phyloP scores from a whole-genome alignment of 2,113 vertebrate species.

The Trinectes maculatus region DNA sequence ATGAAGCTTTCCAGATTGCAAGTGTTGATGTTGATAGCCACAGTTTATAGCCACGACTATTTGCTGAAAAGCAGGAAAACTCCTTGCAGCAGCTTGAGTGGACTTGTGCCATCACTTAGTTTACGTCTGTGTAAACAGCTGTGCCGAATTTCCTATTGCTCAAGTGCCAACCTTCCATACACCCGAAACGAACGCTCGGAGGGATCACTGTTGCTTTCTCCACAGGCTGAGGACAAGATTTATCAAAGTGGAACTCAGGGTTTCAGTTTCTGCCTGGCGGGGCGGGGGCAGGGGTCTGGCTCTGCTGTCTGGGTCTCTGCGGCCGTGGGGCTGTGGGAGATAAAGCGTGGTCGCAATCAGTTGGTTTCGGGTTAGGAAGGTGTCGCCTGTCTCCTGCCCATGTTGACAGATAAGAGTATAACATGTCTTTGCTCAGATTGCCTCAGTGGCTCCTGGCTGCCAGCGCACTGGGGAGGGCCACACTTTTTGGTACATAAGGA shows the following conservation, averaged over 20 bases:
- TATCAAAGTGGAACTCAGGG: conserved; percentile 20
- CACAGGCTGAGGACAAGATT: conserved; percentile 12
- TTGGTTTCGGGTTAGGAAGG: conserved; percentile 44
- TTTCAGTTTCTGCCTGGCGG: conserved; percentile 20
- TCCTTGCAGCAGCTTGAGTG: too few relatives aligned
- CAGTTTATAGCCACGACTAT: too few relatives aligned
- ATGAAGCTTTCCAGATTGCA: too few relatives aligned
- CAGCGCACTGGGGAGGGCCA: conserved; percentile 13
- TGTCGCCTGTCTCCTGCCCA: conserved; percentile 44
- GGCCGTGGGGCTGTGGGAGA: conserved; percentile 44
- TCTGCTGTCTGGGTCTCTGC: conserved; percentile 31
- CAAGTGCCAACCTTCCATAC: background rate
- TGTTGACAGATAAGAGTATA: conserved; percentile 62
- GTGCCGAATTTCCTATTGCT: background rate
- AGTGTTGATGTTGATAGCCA: too few relatives aligned
- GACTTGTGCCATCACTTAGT: background rate
- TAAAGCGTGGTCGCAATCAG: conserved; percentile 62
- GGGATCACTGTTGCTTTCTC: conserved; percentile 13
- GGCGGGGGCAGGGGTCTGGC: background rate
- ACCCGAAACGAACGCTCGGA: conserved; percentile 26
- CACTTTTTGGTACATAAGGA: conserved; percentile 40
- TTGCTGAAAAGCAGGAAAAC: too few relatives aligned
- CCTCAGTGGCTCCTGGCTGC: conserved; percentile 35
- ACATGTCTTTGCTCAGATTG: conserved; percentile 35
- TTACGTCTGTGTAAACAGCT: background rate